Percentiles rank a stretch among this genome's conserved stretches.
phyloP scores from a whole-genome alignment of 1,140 invertebrate genomes.

The Melipona quadrifasciata region DNA sequence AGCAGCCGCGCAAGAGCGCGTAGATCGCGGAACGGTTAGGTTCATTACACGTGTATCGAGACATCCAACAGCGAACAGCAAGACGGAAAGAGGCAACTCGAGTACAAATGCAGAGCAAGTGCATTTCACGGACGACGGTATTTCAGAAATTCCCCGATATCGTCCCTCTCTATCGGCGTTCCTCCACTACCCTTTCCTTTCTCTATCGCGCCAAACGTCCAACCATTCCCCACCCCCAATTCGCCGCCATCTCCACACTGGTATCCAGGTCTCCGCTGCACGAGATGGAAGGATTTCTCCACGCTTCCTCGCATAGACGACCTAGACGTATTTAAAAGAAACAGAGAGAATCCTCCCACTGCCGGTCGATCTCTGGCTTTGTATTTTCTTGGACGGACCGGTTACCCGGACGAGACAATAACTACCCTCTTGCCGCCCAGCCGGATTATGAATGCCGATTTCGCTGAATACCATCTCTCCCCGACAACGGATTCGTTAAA shows the following conservation, averaged over 20 bases:
- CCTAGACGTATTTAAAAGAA: constrained; percentile 28
- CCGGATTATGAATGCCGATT: constrained; percentile 46
- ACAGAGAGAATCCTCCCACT: constrained; percentile 3
- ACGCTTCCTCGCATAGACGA: constrained; percentile 25
- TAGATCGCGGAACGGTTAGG: neutral
- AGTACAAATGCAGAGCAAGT: constrained; percentile 65
- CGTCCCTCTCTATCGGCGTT: constrained; percentile 40
- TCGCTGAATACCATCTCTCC: neutral
- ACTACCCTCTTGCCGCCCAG: constrained; percentile 15
- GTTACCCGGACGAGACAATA: constrained; percentile 51
- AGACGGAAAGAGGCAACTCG: constrained; percentile 22
- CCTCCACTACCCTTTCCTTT: constrained; percentile 40
- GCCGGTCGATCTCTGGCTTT: constrained; percentile 26
- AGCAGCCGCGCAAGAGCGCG: neutral
- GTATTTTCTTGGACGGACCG: constrained; percentile 11
- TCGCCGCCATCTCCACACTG: neutral
- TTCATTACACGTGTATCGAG: neutral
- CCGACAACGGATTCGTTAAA: constrained; percentile 10
- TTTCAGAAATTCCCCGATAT: constrained; percentile 69
- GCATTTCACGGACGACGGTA: constrained; percentile 66
- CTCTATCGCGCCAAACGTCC: constrained; percentile 41
- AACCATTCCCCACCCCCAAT: neutral
- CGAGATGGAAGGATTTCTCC: constrained; percentile 38
- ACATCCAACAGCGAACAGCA: neutral
- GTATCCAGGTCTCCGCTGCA: neutral